Conservation (phyloP, 2,888 invertebrate species). For the Hesperia comma region DNA sequence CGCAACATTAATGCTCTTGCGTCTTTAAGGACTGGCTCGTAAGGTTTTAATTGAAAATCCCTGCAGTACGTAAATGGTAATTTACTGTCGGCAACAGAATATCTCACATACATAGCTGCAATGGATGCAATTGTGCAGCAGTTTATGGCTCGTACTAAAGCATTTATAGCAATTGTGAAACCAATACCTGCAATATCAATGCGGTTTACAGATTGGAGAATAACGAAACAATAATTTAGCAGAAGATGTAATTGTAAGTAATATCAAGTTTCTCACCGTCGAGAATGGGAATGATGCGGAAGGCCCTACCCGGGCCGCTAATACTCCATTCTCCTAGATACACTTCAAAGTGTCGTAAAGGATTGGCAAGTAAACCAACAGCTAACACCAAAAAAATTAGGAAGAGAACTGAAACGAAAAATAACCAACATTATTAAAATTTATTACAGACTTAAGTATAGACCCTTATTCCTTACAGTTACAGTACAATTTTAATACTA, state of each 20-base stretch:
- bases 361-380: constrained; percentile 63
- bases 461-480: too few species aligned
- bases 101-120: constrained; percentile 59
- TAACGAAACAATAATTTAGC: too few species aligned
- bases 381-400: constrained; percentile 57
- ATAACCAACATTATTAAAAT: background rate
- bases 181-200: constrained; percentile 63
- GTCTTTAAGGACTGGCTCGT: constrained; percentile 56
- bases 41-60: constrained; percentile 58
- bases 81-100: constrained; percentile 60
- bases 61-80: constrained; percentile 74
- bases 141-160: constrained; percentile 68
- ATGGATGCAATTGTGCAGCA: constrained; percentile 68
- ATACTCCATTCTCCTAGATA: constrained; percentile 79
- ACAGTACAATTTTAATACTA: too few species aligned
- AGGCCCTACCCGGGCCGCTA: constrained; percentile 76
- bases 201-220: too few species aligned
- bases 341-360: constrained; percentile 74
- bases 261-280: constrained; percentile 56
- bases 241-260: background rate
- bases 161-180: constrained; percentile 71
- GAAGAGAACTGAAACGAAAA: constrained; percentile 58
- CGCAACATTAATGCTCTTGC: constrained; percentile 44
- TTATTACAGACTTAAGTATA: too few species aligned
- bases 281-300: constrained; percentile 69